phyloP scores from a whole-genome alignment of 2,797 vertebrate genomes.

The Acanthis flammea region DNA sequence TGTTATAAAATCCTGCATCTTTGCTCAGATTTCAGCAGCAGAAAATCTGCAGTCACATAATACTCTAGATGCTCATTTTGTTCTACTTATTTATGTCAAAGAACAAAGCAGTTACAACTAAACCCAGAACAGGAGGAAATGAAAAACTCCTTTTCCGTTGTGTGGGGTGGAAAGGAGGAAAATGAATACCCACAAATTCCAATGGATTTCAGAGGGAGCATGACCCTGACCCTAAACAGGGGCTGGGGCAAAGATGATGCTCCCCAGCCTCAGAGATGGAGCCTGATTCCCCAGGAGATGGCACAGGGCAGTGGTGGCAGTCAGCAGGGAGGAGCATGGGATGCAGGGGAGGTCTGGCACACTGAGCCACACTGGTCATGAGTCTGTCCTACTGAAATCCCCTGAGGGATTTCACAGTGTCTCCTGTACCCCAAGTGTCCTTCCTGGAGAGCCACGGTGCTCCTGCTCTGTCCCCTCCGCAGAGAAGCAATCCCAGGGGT shows the following conservation, averaged over 20 bases:
- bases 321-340: not conserved
- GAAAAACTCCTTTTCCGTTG: not conserved
- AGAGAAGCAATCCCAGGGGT: not conserved
- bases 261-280: not conserved
- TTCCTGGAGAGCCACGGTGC: not conserved
- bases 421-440: not conserved
- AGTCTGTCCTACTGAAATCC: not conserved
- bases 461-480: not conserved
- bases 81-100: conserved; percentile 6
- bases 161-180: not conserved
- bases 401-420: not conserved
- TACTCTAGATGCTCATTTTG: conserved; percentile 36
- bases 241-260: not conserved
- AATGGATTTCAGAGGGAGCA: not conserved
- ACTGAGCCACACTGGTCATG: not conserved
- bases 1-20: not conserved
- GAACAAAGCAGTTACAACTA: not conserved
- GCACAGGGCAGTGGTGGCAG: not conserved
- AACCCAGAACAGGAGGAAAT: not conserved
- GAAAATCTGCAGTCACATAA: conserved; percentile 9
- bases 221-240: not conserved
- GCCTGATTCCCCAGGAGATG: not conserved
- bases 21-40: conserved; percentile 30
- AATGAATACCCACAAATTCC: not conserved
- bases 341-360: not conserved